Evolutionary conservation across 2,113 vertebrate species (phyloP).

Genomic region (Pristiophorus japonicus): DNA sequence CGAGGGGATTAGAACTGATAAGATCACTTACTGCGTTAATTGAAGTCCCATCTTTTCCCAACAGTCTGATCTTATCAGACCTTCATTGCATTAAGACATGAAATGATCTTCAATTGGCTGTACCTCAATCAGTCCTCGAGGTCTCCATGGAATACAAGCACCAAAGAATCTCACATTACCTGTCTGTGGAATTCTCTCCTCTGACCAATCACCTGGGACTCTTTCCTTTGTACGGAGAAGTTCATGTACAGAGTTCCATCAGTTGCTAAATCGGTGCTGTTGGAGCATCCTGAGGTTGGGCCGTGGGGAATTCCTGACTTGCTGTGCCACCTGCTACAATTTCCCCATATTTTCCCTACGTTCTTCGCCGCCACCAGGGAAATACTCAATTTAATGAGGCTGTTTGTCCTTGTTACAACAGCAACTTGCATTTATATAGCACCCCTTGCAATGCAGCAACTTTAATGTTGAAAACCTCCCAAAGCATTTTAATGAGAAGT

Average conservation of each 20-base stretch:
- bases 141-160: background rate
- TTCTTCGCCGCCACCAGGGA: background rate
- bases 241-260: background rate
- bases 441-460: background rate
- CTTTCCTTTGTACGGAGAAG: background rate
- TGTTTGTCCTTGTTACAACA: background rate
- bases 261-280: background rate
- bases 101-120: background rate
- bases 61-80: constrained; percentile 18
- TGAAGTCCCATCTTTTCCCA: background rate
- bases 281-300: background rate
- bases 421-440: background rate
- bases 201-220: background rate
- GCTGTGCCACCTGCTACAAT: background rate
- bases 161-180: background rate
- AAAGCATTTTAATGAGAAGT: background rate
- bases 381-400: background rate
- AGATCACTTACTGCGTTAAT: constrained; percentile 13
- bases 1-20: background rate
- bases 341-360: background rate
- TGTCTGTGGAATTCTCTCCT: background rate
- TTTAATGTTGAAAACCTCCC: background rate
- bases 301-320: background rate
- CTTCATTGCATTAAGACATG: background rate
- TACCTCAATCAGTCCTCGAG: background rate